Percentiles rank a stretch among this genome's conserved stretches.
Evolutionary conservation across 2,888 invertebrate genomes (phyloP).

Genomic region (Acleris emargana): DNA sequence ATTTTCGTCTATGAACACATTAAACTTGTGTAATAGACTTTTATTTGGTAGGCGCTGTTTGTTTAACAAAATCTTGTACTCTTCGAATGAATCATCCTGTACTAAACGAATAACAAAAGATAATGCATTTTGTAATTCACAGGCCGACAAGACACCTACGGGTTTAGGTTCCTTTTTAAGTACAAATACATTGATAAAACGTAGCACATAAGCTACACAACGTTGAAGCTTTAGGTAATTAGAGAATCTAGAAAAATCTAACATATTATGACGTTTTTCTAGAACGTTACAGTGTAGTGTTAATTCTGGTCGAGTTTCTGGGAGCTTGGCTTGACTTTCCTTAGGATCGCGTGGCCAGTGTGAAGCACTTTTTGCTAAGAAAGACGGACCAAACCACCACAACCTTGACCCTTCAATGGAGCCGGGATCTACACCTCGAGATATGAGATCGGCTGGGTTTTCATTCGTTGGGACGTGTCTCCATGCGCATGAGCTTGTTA

Average conservation of each 20-base stretch:
- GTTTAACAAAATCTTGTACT: conserved; percentile 38
- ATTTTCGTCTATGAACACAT: conserved; percentile 39
- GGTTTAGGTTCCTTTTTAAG: neutral
- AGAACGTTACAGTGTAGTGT: neutral
- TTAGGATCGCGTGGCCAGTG: too few species aligned
- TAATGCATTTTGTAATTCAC: conserved; percentile 35
- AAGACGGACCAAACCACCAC: too few species aligned
- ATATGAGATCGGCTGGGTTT: neutral
- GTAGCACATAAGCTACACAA: conserved; percentile 36
- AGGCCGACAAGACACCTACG: neutral
- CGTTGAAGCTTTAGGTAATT: conserved; percentile 35
- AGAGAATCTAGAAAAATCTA: conserved; percentile 35
- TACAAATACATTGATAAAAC: conserved; percentile 38
- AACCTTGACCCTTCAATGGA: too few species aligned
- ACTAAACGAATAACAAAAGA: conserved; percentile 33
- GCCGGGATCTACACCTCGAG: neutral
- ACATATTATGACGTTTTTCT: conserved; percentile 9
- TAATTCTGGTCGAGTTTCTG: neutral
- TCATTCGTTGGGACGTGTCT: neutral
- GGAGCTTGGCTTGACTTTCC: neutral
- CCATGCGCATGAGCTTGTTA: neutral
- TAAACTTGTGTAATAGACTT: conserved; percentile 35
- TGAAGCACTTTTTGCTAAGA: too few species aligned
- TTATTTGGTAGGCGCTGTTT: conserved; percentile 21
- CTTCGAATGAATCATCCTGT: conserved; percentile 42